Percentiles rank a stretch among this genome's conserved stretches.
Conservation (phyloP, 1,140 invertebrate species). For the Brachionus rotundiformis region DNA sequence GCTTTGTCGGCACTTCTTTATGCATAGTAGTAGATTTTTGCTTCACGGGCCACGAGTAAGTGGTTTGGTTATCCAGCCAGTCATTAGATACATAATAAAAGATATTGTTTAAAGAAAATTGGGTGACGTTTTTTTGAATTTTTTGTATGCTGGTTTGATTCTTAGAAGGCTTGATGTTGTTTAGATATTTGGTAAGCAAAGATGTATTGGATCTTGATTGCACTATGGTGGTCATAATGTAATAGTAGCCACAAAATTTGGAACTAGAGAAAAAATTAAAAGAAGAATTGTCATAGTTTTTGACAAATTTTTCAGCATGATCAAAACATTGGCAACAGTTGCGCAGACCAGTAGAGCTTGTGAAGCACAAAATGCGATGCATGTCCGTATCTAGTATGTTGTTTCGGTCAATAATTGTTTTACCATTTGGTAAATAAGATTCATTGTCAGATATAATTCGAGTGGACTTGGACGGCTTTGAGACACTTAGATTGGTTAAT, state of each 20-base stretch:
- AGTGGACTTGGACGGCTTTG: constrained; percentile 7
- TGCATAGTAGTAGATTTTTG: too few relatives aligned
- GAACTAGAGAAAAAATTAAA: constrained; percentile 29
- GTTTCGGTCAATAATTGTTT: not conserved
- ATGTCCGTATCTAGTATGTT: not conserved
- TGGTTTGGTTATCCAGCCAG: constrained; percentile 31
- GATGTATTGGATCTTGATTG: constrained; percentile 5
- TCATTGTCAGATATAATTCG: not conserved
- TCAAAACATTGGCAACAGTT: constrained; percentile 26
- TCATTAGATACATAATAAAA: constrained; percentile 31
- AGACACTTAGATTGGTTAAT: not conserved
- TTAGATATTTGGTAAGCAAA: not conserved
- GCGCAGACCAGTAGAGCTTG: not conserved
- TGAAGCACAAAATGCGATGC: constrained; percentile 23
- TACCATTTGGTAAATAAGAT: not conserved
- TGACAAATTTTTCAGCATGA: not conserved
- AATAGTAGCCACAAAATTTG: constrained; percentile 32
- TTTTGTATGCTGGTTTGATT: not conserved
- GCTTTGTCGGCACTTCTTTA: too few relatives aligned
- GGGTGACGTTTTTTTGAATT: not conserved
- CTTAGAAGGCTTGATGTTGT: not conserved
- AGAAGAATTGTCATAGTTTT: not conserved
- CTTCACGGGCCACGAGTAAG: not conserved
- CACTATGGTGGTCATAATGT: not conserved
- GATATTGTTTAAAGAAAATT: constrained; percentile 30